These are phyloP conservation scores for Prionchulus punctatus DNA, from an alignment of 2,888 invertebrate species.

Conservation along the genomic window DNA sequence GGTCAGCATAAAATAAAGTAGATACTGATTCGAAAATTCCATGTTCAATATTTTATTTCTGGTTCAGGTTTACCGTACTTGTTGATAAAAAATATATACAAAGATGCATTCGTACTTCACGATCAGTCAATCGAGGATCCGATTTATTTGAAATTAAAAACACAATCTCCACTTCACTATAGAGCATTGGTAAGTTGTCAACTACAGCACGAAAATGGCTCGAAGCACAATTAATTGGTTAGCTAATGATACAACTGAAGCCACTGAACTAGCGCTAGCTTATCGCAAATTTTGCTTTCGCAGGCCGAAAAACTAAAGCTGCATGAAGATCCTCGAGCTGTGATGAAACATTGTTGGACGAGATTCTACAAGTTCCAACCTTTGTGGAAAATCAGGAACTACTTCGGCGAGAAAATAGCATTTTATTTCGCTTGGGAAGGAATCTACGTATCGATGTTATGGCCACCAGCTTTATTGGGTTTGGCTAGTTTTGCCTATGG, in stretches of 20 bases:
- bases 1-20: too few species aligned
- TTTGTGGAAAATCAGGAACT: slow-evolving; percentile 35
- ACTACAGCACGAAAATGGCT: not conserved
- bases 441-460: slow-evolving; percentile 32
- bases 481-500: slow-evolving; percentile 35
- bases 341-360: slow-evolving; percentile 29
- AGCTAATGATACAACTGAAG: too few species aligned
- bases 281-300: too few species aligned
- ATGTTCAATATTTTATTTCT: not conserved
- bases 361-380: slow-evolving; percentile 33
- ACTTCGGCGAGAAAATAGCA: slow-evolving; percentile 39
- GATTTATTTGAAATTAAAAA: slow-evolving; percentile 17
- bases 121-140: slow-evolving; percentile 29
- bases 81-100: slow-evolving; percentile 32
- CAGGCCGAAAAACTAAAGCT: too few species aligned
- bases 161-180: slow-evolving; percentile 13
- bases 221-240: too few species aligned
- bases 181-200: not conserved
- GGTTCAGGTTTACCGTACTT: slow-evolving; percentile 33
- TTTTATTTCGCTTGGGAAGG: slow-evolving; percentile 40
- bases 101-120: slow-evolving; percentile 34
- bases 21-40: not conserved
- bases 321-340: slow-evolving; percentile 15
- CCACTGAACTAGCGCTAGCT: too few species aligned
- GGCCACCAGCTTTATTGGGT: slow-evolving; percentile 37